These are phyloP conservation scores for Drosophila anomalata DNA, from an alignment of 2,888 invertebrate genomes.

Conservation along the genomic window DNA sequence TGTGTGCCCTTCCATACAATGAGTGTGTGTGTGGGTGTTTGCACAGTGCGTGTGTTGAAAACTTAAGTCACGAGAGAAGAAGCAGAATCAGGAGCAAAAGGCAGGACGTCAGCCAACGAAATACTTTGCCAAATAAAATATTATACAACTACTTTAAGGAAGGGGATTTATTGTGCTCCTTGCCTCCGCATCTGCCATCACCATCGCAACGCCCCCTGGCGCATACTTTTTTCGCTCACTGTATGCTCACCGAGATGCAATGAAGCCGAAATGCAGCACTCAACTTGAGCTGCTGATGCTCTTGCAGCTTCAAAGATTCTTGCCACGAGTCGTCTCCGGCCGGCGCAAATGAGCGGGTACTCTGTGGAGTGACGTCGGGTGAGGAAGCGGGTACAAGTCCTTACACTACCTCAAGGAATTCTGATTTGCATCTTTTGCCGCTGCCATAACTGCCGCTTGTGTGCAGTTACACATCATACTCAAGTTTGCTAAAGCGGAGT, in stretches of 20 bases:
- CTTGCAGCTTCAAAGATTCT: slow-evolving; percentile 27
- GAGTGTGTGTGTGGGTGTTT: slow-evolving; percentile 45
- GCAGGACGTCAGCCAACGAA: slow-evolving; percentile 38
- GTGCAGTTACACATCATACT: slow-evolving; percentile 64
- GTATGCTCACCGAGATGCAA: slow-evolving; percentile 52
- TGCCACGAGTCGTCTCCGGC: slow-evolving; percentile 11
- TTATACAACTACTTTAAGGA: slow-evolving; percentile 56
- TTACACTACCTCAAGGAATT: slow-evolving; percentile 33
- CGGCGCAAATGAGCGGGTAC: slow-evolving; percentile 63
- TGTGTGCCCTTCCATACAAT: slow-evolving; percentile 51
- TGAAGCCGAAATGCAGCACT: slow-evolving; percentile 69
- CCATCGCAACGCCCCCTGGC: not conserved
- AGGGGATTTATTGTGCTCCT: slow-evolving; percentile 63
- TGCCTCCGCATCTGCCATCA: slow-evolving; percentile 3
- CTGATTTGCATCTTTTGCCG: slow-evolving; percentile 48
- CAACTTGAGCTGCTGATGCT: slow-evolving; percentile 48
- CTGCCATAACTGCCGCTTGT: slow-evolving; percentile 33
- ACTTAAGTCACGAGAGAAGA: slow-evolving; percentile 68
- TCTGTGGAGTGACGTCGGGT: not conserved
- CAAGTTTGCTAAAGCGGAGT: slow-evolving; percentile 17
- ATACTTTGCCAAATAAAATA: slow-evolving; percentile 43
- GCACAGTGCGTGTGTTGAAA: slow-evolving; percentile 58
- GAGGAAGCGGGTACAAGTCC: slow-evolving; percentile 1
- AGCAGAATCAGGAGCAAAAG: slow-evolving; percentile 27
- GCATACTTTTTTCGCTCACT: slow-evolving; percentile 14